Conservation (phyloP, 2,113 vertebrate genomes). For the Panurus biarmicus region DNA sequence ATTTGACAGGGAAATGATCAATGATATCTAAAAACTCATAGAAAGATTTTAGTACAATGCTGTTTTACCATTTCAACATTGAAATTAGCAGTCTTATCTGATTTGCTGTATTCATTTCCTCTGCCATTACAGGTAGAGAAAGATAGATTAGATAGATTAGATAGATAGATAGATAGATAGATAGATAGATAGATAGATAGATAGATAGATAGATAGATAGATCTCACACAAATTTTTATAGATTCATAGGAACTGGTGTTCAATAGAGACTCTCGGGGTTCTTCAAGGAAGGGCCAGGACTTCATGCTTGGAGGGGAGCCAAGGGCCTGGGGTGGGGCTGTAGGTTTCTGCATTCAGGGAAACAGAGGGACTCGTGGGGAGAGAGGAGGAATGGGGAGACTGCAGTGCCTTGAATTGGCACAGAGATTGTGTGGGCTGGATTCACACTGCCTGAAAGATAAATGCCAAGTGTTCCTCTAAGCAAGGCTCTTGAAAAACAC, state of each 20-base stretch:
- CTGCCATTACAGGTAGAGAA: background rate
- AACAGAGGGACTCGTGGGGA: background rate
- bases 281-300: background rate
- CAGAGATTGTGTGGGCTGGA: background rate
- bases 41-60: background rate
- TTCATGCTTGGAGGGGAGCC: background rate
- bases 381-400: background rate
- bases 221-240: background rate
- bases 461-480: background rate
- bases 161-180: too few relatives aligned
- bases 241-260: background rate
- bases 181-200: background rate
- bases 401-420: background rate
- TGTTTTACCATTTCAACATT: rapidly evolving
- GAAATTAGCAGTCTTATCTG: background rate
- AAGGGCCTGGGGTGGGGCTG: background rate
- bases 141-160: background rate
- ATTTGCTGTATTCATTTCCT: background rate
- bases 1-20: background rate
- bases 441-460: background rate
- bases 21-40: background rate
- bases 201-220: background rate
- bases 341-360: background rate
- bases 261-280: background rate
- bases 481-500: background rate